Evolutionary conservation across 2,797 vertebrate genomes (phyloP).

Genomic region (Odontamblyopus rebecca): DNA sequence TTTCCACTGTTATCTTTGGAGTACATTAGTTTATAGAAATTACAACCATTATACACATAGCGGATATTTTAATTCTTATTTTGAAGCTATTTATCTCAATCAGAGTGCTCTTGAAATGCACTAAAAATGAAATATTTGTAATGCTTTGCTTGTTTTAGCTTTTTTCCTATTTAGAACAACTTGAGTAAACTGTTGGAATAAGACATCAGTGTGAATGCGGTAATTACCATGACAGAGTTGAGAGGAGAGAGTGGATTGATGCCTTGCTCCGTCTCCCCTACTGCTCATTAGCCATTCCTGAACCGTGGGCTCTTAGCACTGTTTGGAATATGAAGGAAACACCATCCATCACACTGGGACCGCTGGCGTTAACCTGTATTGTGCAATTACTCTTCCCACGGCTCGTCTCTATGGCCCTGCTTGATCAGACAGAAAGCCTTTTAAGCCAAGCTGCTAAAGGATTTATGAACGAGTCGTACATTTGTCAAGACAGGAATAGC

Average conservation of each 20-base stretch:
- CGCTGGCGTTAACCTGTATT: constrained; percentile 46
- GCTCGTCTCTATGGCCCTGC: constrained; percentile 39
- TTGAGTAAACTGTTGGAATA: constrained; percentile 19
- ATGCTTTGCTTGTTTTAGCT: constrained; percentile 1
- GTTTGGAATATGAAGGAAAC: constrained; percentile 44
- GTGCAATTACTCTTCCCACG: constrained; percentile 43
- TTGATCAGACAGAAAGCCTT: constrained; percentile 44
- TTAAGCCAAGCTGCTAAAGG: constrained; percentile 23
- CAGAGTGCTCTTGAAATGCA: constrained; percentile 31
- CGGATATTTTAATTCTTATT: constrained; percentile 18
- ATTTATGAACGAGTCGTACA: constrained; percentile 31
- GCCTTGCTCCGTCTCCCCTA: constrained; percentile 26
- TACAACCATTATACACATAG: too few relatives aligned
- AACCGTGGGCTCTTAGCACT: constrained; percentile 38
- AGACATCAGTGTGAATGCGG: constrained; percentile 29
- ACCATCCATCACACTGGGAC: constrained; percentile 49
- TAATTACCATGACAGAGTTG: constrained; percentile 48
- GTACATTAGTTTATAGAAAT: too few relatives aligned
- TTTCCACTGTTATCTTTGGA: too few relatives aligned
- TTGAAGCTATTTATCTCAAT: constrained; percentile 43
- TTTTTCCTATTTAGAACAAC: constrained; percentile 31
- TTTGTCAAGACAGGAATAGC: constrained; percentile 15
- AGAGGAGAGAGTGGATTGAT: constrained; percentile 36
- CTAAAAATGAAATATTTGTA: too few relatives aligned
- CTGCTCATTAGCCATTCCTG: constrained; percentile 51